These are phyloP conservation scores for Xyrauchen texanus DNA, from an alignment of 2,113 vertebrate genomes.

Conservation along the genomic window DNA sequence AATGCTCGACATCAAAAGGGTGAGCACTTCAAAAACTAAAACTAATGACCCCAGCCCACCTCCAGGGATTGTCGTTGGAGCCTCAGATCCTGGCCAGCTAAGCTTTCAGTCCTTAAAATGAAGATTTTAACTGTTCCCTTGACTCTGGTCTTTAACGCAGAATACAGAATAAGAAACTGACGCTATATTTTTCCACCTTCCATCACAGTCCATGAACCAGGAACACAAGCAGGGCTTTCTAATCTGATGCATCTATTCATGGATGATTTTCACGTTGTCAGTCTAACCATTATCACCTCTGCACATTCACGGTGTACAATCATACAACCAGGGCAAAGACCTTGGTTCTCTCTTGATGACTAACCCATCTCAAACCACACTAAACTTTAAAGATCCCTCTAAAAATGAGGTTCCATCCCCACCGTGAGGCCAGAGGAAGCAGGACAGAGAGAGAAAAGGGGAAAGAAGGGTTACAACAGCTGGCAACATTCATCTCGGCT, in stretches of 20 bases:
- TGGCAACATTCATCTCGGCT: constrained; percentile 68
- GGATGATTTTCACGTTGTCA: constrained; percentile 45
- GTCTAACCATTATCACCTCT: constrained; percentile 35
- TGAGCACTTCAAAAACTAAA: constrained; percentile 81
- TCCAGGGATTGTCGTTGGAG: constrained; percentile 68
- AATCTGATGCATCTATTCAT: constrained; percentile 50
- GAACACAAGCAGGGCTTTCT: constrained; percentile 10
- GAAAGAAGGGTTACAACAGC: constrained; percentile 56
- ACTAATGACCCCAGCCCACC: constrained; percentile 76
- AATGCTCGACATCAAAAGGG: constrained; percentile 80
- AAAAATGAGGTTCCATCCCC: constrained; percentile 59
- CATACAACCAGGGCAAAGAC: background rate
- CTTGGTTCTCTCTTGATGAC: constrained; percentile 7
- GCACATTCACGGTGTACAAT: background rate
- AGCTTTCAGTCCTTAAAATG: constrained; percentile 72
- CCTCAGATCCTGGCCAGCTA: constrained; percentile 64
- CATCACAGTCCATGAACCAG: background rate
- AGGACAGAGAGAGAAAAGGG: constrained; percentile 13
- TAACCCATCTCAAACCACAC: constrained; percentile 3
- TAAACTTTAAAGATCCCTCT: background rate
- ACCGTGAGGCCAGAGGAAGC: constrained; percentile 59
- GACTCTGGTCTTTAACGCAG: constrained; percentile 61
- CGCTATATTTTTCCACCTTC: constrained; percentile 53
- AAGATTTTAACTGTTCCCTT: constrained; percentile 69
- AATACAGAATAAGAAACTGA: constrained; percentile 64